These are phyloP conservation scores for Hemicentrotus pulcherrimus DNA, from an alignment of 35 echinoderm and acorn worm genomes.

Conservation along the genomic window DNA sequence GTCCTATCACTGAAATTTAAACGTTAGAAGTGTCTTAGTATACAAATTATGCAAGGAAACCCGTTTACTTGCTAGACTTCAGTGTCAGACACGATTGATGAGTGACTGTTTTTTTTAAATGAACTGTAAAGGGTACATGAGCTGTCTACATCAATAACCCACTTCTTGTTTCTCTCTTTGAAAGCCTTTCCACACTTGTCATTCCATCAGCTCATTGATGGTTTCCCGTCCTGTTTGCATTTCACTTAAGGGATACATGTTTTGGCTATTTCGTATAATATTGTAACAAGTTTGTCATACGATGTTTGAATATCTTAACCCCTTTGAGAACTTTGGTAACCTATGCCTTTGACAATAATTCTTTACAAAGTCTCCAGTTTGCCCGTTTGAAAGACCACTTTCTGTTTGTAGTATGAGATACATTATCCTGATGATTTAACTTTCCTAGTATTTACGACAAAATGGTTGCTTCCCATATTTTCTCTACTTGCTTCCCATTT, in stretches of 20 bases:
- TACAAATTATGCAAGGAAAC: too few species aligned
- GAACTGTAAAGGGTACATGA: too few species aligned
- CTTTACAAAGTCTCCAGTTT: not conserved
- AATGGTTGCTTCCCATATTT: slow-evolving; percentile 16
- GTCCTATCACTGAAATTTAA: too few species aligned
- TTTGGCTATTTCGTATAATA: not conserved
- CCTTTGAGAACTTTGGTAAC: not conserved
- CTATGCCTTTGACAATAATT: not conserved
- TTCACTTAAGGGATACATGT: not conserved
- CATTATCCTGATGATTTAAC: too few species aligned
- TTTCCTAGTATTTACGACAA: slow-evolving; percentile 19
- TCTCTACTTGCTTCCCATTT: not conserved
- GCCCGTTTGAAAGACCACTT: too few species aligned
- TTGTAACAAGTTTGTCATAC: not conserved
- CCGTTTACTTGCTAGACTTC: too few species aligned
- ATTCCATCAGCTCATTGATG: not conserved
- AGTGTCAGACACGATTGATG: too few species aligned
- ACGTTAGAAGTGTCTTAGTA: too few species aligned
- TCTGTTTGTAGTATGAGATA: too few species aligned
- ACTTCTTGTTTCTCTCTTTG: slow-evolving; percentile 21
- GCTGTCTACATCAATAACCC: too few species aligned
- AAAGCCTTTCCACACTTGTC: not conserved
- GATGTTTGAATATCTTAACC: not conserved
- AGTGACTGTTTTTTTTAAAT: too few species aligned
- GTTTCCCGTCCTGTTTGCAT: not conserved